Evolutionary conservation across 2,888 invertebrate genomes (phyloP).

Genomic region (Mongoloraphidia duomilia): DNA sequence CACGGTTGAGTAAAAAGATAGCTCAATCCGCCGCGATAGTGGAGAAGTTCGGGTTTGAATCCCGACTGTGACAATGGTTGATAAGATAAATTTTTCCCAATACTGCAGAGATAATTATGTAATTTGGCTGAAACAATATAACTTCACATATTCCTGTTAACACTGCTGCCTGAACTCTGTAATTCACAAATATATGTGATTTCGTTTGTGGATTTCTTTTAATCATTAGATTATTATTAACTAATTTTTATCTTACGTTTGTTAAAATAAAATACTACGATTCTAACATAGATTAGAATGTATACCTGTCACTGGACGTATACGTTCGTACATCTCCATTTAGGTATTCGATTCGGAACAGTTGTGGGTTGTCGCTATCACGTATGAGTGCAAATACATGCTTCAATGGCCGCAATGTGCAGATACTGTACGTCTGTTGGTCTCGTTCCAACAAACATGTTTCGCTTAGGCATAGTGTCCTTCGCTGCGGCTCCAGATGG

Average conservation of each 20-base stretch:
- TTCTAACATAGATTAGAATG: not conserved
- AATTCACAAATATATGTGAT: too few species aligned
- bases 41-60: too few species aligned
- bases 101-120: too few species aligned
- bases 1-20: too few species aligned
- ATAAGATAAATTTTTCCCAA: too few species aligned
- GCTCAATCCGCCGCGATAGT: too few species aligned
- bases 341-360: conserved; percentile 87
- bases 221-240: not conserved
- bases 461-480: conserved; percentile 89
- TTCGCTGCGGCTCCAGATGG: conserved; percentile 69
- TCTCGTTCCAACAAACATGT: conserved; percentile 92
- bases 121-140: too few species aligned
- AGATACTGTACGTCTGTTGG: conserved; percentile 88
- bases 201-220: too few species aligned
- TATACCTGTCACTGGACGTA: conserved; percentile 77
- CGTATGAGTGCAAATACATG: conserved; percentile 87
- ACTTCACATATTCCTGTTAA: too few species aligned
- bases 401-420: conserved; percentile 66
- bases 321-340: conserved; percentile 82
- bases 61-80: too few species aligned
- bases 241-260: too few species aligned
- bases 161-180: too few species aligned
- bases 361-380: conserved; percentile 80
- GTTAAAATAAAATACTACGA: not conserved